Percentiles rank a stretch among this genome's conserved stretches.
Conservation (phyloP, 2,113 vertebrate species). For the Callipepla squamata region DNA sequence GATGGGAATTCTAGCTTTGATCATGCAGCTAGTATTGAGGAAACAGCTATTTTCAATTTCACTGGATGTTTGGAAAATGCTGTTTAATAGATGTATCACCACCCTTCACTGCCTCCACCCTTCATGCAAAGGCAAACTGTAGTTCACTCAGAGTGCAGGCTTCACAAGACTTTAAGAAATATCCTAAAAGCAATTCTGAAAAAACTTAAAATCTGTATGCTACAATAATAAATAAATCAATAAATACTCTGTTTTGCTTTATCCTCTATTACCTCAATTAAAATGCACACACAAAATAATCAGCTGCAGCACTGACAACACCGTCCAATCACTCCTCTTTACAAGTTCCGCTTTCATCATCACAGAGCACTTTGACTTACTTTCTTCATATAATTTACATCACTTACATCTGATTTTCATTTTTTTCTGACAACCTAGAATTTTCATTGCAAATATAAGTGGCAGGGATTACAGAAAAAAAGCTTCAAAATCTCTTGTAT, state of each 20-base stretch:
- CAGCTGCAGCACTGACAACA: neutral
- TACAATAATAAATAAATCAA: neutral
- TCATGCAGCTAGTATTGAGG: constrained; percentile 23
- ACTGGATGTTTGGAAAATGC: neutral
- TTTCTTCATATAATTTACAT: neutral
- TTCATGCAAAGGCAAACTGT: neutral
- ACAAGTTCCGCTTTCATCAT: neutral
- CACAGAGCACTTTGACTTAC: neutral
- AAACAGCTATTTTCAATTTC: constrained; percentile 50
- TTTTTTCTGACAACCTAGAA: neutral
- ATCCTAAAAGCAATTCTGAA: neutral
- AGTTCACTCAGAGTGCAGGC: neutral
- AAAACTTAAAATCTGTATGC: neutral
- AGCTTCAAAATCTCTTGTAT: neutral
- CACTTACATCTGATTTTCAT: neutral
- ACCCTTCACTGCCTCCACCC: neutral
- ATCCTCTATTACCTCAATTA: neutral
- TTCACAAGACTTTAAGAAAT: neutral
- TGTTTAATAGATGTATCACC: neutral
- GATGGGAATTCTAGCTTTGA: constrained; percentile 49
- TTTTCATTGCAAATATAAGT: neutral
- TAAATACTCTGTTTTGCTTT: neutral
- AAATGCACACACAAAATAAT: neutral
- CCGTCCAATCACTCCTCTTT: neutral
- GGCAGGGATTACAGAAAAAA: neutral